These are phyloP conservation scores for Pygathrix nemaeus DNA, from an alignment of 2,113 vertebrate species.

Conservation along the genomic window DNA sequence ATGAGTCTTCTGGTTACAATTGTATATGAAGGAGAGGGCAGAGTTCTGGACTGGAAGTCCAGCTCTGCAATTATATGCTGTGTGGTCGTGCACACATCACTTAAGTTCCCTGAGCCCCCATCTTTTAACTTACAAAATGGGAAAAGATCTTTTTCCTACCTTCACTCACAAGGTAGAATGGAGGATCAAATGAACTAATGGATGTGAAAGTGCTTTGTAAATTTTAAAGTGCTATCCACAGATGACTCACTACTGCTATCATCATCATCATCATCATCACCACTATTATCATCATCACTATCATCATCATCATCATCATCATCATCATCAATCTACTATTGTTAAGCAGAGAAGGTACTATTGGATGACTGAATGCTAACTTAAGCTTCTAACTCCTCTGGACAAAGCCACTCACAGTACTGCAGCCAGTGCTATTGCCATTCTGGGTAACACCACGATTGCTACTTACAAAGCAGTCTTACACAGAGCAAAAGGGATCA, in stretches of 20 bases:
- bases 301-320: neutral
- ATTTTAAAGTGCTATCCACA: neutral
- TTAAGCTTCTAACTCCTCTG: neutral
- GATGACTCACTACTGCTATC: neutral
- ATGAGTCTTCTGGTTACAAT: neutral
- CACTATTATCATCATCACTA: neutral
- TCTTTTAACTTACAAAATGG: neutral
- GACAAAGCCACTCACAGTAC: neutral
- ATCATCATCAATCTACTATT: neutral
- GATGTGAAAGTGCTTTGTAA: neutral
- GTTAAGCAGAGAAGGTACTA: neutral
- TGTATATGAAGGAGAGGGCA: neutral
- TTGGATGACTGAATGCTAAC: neutral
- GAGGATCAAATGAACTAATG: constrained; percentile 7
- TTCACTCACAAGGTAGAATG: neutral
- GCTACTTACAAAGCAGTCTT: constrained; percentile 46
- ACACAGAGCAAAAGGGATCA: constrained; percentile 40
- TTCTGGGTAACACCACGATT: constrained; percentile 20
- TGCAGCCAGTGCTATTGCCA: neutral
- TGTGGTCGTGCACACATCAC: neutral
- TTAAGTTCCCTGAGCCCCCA: neutral
- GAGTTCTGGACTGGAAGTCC: neutral
- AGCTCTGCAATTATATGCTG: neutral
- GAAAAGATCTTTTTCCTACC: constrained; percentile 10
- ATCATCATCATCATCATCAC: neutral